These are phyloP conservation scores for Pachydiplax longipennis DNA, from an alignment of 2,888 invertebrate genomes.

Conservation along the genomic window DNA sequence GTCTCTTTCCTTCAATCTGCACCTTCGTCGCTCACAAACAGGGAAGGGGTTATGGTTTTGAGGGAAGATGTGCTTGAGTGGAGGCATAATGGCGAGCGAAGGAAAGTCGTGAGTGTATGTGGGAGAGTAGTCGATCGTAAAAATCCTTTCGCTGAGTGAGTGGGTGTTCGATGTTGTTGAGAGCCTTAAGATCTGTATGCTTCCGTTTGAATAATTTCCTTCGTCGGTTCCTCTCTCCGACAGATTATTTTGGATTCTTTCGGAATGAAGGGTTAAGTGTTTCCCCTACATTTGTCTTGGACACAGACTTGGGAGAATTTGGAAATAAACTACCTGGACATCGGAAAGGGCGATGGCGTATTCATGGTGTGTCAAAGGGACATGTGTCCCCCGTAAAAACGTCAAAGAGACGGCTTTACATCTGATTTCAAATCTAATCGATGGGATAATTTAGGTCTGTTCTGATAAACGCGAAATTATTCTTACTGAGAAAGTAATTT, in stretches of 20 bases:
- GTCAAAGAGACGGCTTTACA: no score
- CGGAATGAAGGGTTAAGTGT: not conserved
- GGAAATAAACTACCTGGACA: no score
- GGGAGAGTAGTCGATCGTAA: conserved; percentile 39
- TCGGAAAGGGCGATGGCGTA: no score
- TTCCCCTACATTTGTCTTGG: not conserved
- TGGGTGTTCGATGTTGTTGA: conserved; percentile 6
- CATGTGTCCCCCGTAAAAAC: no score
- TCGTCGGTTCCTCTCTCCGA: no score
- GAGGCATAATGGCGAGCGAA: not conserved
- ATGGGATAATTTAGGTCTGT: no score
- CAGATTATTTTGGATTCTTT: not conserved
- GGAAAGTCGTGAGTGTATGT: conserved; percentile 24
- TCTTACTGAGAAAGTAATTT: no score
- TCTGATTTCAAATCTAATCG: no score
- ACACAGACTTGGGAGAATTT: no score
- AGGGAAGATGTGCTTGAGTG: not conserved
- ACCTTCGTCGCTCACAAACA: not conserved
- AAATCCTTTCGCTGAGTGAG: conserved; percentile 38
- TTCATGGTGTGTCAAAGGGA: no score
- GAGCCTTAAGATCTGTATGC: not conserved
- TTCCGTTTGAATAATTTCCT: no score
- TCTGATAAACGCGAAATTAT: no score
- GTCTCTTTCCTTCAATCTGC: not conserved
- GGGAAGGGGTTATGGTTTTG: not conserved